Conservation (phyloP, 2,888 invertebrate genomes). For the Lasioglossum pauxillum region DNA sequence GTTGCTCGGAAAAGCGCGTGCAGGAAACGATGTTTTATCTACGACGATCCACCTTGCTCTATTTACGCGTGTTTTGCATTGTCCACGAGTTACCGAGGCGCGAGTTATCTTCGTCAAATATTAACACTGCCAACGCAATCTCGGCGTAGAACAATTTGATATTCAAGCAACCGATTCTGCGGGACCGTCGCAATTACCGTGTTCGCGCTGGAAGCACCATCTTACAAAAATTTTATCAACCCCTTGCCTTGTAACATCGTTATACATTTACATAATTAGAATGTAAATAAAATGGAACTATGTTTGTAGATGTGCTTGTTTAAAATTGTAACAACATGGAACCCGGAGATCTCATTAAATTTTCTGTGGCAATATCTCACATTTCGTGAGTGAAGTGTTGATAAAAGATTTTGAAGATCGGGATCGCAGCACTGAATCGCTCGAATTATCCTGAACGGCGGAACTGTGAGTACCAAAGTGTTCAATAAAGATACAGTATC, state of each 20-base stretch:
- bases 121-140: constrained; percentile 71
- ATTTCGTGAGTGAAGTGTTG: background rate
- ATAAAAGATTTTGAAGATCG: background rate
- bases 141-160: constrained; percentile 26
- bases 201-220: background rate
- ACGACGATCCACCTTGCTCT: constrained; percentile 2
- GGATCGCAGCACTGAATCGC: background rate
- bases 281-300: background rate
- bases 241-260: background rate
- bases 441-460: background rate
- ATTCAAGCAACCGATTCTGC: constrained; percentile 12
- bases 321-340: background rate
- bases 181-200: constrained; percentile 2
- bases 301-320: background rate
- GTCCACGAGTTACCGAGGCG: constrained; percentile 10
- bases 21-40: background rate
- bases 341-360: background rate
- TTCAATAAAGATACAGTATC: constrained; percentile 21
- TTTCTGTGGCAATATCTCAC: background rate
- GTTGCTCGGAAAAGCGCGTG: background rate
- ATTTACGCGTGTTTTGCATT: constrained; percentile 49
- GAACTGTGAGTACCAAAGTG: constrained; percentile 23
- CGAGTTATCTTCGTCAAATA: constrained; percentile 76
- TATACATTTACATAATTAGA: background rate
- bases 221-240: background rate